Percentiles rank a stretch among this genome's conserved stretches.
These are phyloP conservation scores for Mimas tiliae DNA, from an alignment of 2,888 invertebrate species.

Conservation along the genomic window DNA sequence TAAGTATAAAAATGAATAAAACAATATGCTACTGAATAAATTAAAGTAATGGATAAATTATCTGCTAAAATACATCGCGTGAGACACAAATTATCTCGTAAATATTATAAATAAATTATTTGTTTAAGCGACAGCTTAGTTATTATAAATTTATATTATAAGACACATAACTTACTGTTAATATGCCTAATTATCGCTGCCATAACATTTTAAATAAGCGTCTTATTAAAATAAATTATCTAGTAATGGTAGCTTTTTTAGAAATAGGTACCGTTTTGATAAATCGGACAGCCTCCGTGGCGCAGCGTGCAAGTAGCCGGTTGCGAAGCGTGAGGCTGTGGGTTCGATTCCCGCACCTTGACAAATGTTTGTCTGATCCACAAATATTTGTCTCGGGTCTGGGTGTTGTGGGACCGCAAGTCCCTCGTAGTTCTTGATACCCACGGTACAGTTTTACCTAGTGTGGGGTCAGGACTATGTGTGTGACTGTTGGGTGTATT, in stretches of 20 bases:
- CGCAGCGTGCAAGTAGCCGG: no score
- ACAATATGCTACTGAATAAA: background rate
- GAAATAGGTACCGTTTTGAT: background rate
- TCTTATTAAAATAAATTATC: background rate
- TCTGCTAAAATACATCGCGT: background rate
- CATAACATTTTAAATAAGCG: background rate
- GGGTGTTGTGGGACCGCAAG: no score
- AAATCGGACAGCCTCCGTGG: no score
- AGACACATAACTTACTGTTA: constrained; percentile 6
- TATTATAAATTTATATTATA: background rate
- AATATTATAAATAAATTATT: background rate
- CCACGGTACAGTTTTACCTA: no score
- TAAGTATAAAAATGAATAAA: background rate
- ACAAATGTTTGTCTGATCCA: no score
- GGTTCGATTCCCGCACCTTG: no score
- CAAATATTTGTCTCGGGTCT: no score
- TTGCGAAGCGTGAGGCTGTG: no score
- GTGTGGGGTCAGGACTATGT: no score
- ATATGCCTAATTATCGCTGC: background rate
- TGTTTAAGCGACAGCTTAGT: background rate
- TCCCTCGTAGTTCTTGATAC: no score
- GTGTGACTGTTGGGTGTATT: no score
- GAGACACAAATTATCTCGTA: background rate
- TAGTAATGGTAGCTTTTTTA: background rate
- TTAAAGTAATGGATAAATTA: background rate